Evolutionary conservation across 2,797 vertebrate genomes (phyloP).

Genomic region (Clarias platycephalus): DNA sequence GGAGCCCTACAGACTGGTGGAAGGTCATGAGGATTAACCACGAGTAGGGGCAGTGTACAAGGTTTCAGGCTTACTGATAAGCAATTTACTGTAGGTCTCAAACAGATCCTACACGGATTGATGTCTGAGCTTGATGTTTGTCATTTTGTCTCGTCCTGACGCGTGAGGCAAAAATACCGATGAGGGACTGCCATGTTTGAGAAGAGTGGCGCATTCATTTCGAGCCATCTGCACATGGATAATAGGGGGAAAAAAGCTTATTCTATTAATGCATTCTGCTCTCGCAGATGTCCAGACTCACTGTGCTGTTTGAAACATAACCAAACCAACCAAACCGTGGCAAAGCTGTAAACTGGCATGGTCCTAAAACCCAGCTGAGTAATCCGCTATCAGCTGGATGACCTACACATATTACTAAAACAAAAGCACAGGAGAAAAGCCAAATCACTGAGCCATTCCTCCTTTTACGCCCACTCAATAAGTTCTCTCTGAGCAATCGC

Average conservation of each 20-base stretch:
- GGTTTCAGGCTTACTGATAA: too few species aligned
- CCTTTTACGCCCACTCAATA: slow-evolving; percentile 51
- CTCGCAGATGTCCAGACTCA: slow-evolving; percentile 25
- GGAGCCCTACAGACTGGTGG: too few species aligned
- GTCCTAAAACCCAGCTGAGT: slow-evolving; percentile 26
- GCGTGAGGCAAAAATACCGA: slow-evolving; percentile 16
- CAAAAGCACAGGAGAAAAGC: slow-evolving; percentile 35
- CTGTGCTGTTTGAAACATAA: slow-evolving; percentile 17
- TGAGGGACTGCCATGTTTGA: slow-evolving; percentile 19
- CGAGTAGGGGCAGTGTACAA: too few species aligned
- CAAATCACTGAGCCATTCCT: slow-evolving; percentile 40
- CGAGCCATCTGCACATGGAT: slow-evolving; percentile 33
- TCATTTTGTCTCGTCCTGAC: slow-evolving; percentile 17
- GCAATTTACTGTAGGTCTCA: too few species aligned
- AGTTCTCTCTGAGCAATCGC: slow-evolving; percentile 35
- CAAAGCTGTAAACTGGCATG: slow-evolving; percentile 14
- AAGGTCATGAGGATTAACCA: too few species aligned
- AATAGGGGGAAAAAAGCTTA: not conserved
- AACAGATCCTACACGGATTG: slow-evolving; percentile 13
- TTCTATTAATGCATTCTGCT: slow-evolving; percentile 34
- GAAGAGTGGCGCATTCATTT: slow-evolving; percentile 27
- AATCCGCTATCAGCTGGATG: slow-evolving; percentile 33
- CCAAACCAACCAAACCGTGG: slow-evolving; percentile 6
- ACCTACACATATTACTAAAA: slow-evolving; percentile 33
- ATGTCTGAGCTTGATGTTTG: slow-evolving; percentile 15